These are phyloP conservation scores for Coryphaenoides rupestris DNA, from an alignment of 2,113 vertebrate genomes.

Conservation along the genomic window DNA sequence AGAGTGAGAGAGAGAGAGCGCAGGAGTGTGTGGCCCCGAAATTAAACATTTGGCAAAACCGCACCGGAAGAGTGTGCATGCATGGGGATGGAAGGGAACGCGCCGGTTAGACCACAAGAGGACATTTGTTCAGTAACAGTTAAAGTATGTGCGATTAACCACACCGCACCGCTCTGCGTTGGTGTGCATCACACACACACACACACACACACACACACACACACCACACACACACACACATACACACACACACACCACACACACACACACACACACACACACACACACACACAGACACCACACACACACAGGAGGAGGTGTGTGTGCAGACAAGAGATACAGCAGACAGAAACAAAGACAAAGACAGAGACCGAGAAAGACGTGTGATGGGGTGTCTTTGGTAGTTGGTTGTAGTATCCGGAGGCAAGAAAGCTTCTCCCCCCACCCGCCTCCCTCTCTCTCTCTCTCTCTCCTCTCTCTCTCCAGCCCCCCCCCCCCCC, in stretches of 20 bases:
- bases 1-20: too few species aligned
- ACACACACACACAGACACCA: too few species aligned
- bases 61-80: slow-evolving; percentile 66
- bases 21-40: slow-evolving; percentile 49
- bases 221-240: too few species aligned
- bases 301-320: too few species aligned
- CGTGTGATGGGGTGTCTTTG: slow-evolving; percentile 3
- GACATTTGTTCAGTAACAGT: slow-evolving; percentile 66
- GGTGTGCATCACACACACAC: too few species aligned
- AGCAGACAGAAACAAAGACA: not conserved
- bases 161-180: slow-evolving; percentile 40
- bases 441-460: not conserved
- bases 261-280: too few species aligned
- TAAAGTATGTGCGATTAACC: slow-evolving; percentile 63
- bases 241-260: too few species aligned
- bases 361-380: slow-evolving; percentile 13
- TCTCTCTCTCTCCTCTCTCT: too few species aligned
- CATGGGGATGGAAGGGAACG: slow-evolving; percentile 55
- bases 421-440: not conserved
- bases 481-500: not conserved
- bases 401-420: not conserved
- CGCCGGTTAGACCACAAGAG: slow-evolving; percentile 73
- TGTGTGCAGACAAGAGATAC: not conserved
- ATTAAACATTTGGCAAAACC: slow-evolving; percentile 62
- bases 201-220: too few species aligned